These are phyloP conservation scores for Drosophila fungiperda DNA, from an alignment of 2,888 invertebrate species.

Conservation along the genomic window DNA sequence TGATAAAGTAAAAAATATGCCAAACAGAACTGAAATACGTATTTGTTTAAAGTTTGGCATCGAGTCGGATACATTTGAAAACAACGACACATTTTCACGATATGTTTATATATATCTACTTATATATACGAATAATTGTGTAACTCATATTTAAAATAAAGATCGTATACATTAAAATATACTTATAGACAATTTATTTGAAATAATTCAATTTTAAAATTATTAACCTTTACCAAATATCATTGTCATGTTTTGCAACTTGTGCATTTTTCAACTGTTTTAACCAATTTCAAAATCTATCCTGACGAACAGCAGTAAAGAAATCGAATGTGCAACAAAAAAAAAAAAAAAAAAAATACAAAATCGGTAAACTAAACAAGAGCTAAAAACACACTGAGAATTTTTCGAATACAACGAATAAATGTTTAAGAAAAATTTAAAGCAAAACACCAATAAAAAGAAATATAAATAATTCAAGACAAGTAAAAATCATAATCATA, in stretches of 20 bases:
- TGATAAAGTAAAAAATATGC: conserved; percentile 31
- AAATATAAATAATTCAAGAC: neutral
- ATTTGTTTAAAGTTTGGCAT: conserved; percentile 43
- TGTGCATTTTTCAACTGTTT: conserved; percentile 19
- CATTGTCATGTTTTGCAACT: conserved; percentile 24
- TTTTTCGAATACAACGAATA: conserved; percentile 82
- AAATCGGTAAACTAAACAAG: conserved; percentile 28
- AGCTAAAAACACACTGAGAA: conserved; percentile 54
- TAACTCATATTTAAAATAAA: conserved; percentile 66
- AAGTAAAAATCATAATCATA: conserved; percentile 17
- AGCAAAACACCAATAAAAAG: conserved; percentile 19
- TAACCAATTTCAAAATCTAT: conserved; percentile 17
- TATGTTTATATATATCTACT: conserved; percentile 51
- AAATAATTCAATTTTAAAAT: conserved; percentile 27
- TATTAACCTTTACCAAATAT: conserved; percentile 13
- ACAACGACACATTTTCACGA: conserved; percentile 40
- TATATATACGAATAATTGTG: conserved; percentile 49
- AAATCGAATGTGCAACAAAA: conserved; percentile 29
- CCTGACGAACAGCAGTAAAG: conserved; percentile 18
- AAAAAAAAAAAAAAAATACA: neutral
- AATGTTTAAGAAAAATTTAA: conserved; percentile 69
- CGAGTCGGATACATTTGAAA: conserved; percentile 22
- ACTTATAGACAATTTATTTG: conserved; percentile 24
- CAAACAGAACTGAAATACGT: conserved; percentile 63
- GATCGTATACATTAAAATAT: conserved; percentile 51